Evolutionary conservation across 2,113 vertebrate genomes (phyloP).

Genomic region (Dendrocopos noguchii): DNA sequence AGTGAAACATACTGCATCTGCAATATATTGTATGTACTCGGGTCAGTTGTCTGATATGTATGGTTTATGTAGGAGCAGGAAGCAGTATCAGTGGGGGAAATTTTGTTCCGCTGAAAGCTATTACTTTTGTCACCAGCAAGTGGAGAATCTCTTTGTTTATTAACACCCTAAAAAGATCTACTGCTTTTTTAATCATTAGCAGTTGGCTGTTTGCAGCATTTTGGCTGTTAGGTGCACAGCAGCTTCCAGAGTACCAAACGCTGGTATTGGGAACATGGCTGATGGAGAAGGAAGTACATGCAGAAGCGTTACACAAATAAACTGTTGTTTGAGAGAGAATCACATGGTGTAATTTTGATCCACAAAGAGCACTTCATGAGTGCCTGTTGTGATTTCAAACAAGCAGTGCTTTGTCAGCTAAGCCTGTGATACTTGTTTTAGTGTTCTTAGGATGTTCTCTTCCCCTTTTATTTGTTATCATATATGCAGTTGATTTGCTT

Average conservation of each 20-base stretch:
- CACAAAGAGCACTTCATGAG: neutral
- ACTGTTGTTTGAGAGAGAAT: neutral
- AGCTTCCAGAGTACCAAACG: neutral
- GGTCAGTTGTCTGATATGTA: neutral
- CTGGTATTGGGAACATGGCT: neutral
- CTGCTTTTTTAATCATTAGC: neutral
- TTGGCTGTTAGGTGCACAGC: neutral
- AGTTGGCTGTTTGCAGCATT: neutral
- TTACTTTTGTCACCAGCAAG: neutral
- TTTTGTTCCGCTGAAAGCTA: neutral
- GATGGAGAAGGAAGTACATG: neutral
- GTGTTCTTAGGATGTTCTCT: neutral
- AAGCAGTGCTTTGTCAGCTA: neutral
- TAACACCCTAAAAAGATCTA: neutral
- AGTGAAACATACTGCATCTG: neutral
- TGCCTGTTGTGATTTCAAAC: conserved; percentile 6
- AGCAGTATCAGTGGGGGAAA: accelerated
- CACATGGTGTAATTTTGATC: neutral
- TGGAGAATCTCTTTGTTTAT: neutral
- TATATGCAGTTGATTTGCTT: neutral
- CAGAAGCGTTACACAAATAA: neutral
- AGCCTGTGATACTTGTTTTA: neutral
- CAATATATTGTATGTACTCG: neutral
- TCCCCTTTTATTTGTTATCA: neutral
- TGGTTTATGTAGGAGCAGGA: neutral